Conservation (phyloP, 2,113 vertebrate species). For the Capreolus pygargus region DNA sequence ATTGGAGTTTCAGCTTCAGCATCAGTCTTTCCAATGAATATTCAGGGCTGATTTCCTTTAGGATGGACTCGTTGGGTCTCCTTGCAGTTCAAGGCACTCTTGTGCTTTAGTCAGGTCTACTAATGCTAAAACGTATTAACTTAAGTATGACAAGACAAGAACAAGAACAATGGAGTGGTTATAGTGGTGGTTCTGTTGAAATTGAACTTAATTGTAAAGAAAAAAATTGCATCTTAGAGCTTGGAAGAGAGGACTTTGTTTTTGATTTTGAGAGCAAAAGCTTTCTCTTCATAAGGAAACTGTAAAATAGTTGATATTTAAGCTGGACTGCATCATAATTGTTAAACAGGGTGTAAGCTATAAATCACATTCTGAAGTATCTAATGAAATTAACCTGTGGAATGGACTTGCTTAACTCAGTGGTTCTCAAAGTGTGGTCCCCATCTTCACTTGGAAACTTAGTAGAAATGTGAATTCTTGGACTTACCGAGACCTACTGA, state of each 20-base stretch:
- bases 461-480: conserved; percentile 4
- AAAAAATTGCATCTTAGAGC: neutral
- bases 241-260: neutral
- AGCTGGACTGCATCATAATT: neutral
- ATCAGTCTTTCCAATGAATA: neutral
- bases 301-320: conserved; percentile 3
- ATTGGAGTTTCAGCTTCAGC: neutral
- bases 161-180: neutral
- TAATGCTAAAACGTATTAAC: neutral
- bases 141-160: neutral
- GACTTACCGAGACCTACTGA: neutral
- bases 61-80: neutral
- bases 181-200: neutral
- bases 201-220: neutral
- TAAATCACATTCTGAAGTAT: neutral
- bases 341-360: neutral
- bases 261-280: neutral
- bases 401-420: neutral
- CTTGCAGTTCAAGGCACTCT: neutral
- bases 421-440: neutral
- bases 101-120: neutral
- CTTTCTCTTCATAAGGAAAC: neutral
- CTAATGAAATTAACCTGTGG: neutral
- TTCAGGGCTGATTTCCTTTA: neutral
- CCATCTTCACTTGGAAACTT: conserved; percentile 3